Base-by-base conservation (phyloP, 2,113 vertebrate species). In the Lampris megalopsis region DNA sequence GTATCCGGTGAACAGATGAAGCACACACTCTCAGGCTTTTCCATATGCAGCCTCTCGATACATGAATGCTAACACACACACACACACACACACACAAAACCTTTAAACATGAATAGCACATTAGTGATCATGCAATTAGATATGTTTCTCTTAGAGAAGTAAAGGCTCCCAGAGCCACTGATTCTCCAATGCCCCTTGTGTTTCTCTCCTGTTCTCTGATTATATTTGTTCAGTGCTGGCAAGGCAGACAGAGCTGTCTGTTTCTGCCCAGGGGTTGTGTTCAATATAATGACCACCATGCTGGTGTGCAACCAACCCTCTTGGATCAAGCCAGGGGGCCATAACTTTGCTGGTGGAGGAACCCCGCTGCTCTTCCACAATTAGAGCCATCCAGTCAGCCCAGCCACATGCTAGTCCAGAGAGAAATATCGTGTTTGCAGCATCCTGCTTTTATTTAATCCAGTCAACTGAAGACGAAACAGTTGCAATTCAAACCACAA, bases 331-430 rank as follows among this genome's bases (percentile, higher is more conserved):
- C 35, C 36, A 58, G 56, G 38, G 72, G 70, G 68, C 78, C 76
- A 56, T 70, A 75, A 67, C 82, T 88, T 79, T 71, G 73, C 78
- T 76, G 70, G 60, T 65, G 71, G 73, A 64, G 59, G 36, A 78
- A 68, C 24, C 75, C 71, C 40, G 60, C 66, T 84, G 79, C 63
- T 84, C 53, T 36, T 35, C 43, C 38, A 63, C 75, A 75, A 77
- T 87, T 73, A 82, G 38, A 77, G 73, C 50, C 73, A 68, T 69
- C 62, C 0, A 69, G 64, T 65, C n/a, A 13, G 42, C 68, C 42
- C 3, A 0, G 48, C 73, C 73, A 57, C 73, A 78, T 79, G 76
- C 76, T 82, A 72, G 48, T 63, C 40, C 36, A 49, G 60, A 67
- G 41, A 81, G 45, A 75, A 79, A 65, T 9, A 42, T 72, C 57